Conservation (phyloP, 1,140 invertebrate species). For the Ganaspis sp. region DNA sequence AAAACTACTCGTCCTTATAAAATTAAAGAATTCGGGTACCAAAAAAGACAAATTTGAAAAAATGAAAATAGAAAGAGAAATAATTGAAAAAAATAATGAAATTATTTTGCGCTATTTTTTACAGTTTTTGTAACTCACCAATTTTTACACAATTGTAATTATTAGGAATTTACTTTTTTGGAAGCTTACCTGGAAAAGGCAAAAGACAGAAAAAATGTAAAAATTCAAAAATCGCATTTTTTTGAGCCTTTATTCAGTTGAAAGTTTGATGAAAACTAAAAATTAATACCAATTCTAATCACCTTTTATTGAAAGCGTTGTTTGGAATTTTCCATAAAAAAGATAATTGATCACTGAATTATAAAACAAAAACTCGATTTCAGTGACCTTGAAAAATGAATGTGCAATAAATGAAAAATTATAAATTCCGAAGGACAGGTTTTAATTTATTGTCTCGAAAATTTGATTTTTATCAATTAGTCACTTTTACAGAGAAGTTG, state of each 20-base stretch:
- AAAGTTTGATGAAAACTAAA: not conserved
- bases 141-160: too few species aligned
- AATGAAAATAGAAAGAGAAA: too few species aligned
- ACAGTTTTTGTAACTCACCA: too few species aligned
- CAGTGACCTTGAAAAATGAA: not conserved
- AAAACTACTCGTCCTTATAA: too few species aligned
- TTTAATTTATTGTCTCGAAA: not conserved
- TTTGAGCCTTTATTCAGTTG: not conserved
- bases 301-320: not conserved
- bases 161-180: not conserved
- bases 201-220: not conserved
- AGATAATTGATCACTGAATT: not conserved
- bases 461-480: not conserved
- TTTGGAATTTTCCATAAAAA: not conserved
- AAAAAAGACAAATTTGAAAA: too few species aligned
- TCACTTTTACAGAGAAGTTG: too few species aligned
- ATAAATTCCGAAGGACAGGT: not conserved
- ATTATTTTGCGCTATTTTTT: too few species aligned
- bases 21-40: too few species aligned
- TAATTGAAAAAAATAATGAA: too few species aligned
- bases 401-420: not conserved
- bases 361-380: not conserved
- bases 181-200: not conserved
- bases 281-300: not conserved
- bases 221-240: not conserved